Conservation (phyloP, 2,797 vertebrate species). For the Artibeus jamaicensis region DNA sequence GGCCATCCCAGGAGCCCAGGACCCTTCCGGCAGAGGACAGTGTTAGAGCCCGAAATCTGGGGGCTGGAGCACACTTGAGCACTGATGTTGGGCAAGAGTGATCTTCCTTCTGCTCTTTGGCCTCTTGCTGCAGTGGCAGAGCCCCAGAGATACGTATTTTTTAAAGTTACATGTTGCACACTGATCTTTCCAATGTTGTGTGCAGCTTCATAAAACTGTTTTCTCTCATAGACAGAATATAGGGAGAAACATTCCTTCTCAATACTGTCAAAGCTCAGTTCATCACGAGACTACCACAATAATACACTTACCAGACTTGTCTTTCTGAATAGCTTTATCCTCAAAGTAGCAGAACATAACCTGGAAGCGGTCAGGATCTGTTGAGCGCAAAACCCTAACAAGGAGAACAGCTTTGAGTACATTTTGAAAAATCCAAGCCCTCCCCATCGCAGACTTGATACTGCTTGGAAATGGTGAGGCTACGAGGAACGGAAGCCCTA, state of each 20-base stretch:
- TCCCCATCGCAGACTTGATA: background rate
- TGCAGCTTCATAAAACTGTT: background rate
- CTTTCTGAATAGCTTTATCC: constrained; percentile 98
- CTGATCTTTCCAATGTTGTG: background rate
- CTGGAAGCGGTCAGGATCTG: constrained; percentile 96
- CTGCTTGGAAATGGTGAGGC: background rate
- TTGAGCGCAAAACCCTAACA: constrained; percentile 89
- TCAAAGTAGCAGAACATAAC: constrained; percentile 99
- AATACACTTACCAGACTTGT: constrained; percentile 92
- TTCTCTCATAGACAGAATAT: background rate
- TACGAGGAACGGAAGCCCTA: background rate
- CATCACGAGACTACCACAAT: background rate
- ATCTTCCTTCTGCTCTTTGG: background rate
- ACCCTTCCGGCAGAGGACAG: background rate
- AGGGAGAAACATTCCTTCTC: background rate
- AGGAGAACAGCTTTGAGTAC: background rate
- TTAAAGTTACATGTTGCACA: background rate
- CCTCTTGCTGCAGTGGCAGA: background rate
- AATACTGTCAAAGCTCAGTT: constrained; percentile 17
- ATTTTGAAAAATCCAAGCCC: background rate
- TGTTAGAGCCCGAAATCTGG: background rate
- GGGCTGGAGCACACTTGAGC: background rate
- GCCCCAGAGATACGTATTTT: background rate
- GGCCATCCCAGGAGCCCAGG: background rate
- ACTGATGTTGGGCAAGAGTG: background rate